phyloP scores from a whole-genome alignment of 2,888 invertebrate species.

The Drosophila pegasa region DNA sequence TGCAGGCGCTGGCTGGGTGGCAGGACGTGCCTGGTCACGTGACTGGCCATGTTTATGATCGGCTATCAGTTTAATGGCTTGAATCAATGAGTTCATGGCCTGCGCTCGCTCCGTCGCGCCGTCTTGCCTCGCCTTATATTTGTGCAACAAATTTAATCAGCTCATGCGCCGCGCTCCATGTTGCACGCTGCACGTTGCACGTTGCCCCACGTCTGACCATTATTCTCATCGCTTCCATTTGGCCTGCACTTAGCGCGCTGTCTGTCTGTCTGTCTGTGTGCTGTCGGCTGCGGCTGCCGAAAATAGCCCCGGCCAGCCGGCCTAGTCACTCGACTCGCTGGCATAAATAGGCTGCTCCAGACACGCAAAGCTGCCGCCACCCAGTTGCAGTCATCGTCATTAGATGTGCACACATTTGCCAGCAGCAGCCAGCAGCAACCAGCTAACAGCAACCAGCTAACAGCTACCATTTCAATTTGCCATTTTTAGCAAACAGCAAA shows the following conservation, averaged over 20 bases:
- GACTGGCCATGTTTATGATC: constrained; percentile 60
- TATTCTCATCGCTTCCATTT: constrained; percentile 27
- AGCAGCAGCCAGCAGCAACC: constrained; percentile 9
- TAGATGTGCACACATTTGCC: constrained; percentile 35
- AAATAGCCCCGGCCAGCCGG: constrained; percentile 36
- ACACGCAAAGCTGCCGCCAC: constrained; percentile 24
- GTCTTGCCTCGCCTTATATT: constrained; percentile 36
- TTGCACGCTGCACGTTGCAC: neutral
- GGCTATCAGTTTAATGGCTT: constrained; percentile 64
- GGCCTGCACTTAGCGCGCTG: constrained; percentile 25
- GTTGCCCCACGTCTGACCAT: constrained; percentile 17
- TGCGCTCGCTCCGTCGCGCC: neutral
- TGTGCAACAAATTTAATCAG: constrained; percentile 43
- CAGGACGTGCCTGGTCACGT: constrained; percentile 53
- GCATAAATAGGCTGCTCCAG: constrained; percentile 52
- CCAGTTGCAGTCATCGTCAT: constrained; percentile 43
- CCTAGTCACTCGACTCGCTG: constrained; percentile 10
- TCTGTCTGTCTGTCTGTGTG: neutral
- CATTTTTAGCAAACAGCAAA: constrained; percentile 45
- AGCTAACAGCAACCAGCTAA: constrained; percentile 1
- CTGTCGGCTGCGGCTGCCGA: constrained; percentile 16
- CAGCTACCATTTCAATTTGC: constrained; percentile 42
- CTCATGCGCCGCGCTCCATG: constrained; percentile 9
- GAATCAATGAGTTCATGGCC: constrained; percentile 44
- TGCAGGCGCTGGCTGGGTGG: constrained; percentile 9